Evolutionary conservation across 2,888 invertebrate species (phyloP).

Genomic region (Caradrina kadenii): DNA sequence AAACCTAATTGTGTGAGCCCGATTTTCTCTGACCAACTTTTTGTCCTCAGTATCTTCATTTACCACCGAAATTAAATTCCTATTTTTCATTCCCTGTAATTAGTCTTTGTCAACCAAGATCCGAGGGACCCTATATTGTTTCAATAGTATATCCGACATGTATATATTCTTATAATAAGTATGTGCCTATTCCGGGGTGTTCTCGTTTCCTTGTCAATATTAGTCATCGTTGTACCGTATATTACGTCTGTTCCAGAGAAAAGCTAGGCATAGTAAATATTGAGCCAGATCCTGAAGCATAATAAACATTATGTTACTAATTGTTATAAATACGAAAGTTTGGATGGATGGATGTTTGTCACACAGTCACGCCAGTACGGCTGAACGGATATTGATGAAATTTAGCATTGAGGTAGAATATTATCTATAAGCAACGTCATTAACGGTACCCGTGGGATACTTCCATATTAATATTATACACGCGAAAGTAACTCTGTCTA

Average conservation of each 20-base stretch:
- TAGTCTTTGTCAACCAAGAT: conserved; percentile 63
- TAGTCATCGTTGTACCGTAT: conserved; percentile 22
- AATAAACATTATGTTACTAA: conserved; percentile 5
- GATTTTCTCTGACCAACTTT: background rate
- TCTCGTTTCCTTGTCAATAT: conserved; percentile 53
- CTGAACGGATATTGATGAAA: too few species aligned
- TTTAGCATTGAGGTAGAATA: too few species aligned
- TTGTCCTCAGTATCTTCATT: conserved; percentile 21
- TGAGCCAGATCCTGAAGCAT: conserved; percentile 18
- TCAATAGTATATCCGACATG: conserved; percentile 41
- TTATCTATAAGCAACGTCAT: too few species aligned
- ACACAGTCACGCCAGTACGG: too few species aligned
- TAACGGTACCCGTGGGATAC: too few species aligned
- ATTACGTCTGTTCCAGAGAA: conserved; percentile 25
- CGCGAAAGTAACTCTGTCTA: too few species aligned
- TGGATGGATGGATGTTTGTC: too few species aligned
- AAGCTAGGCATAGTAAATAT: conserved; percentile 51
- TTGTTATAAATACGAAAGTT: too few species aligned
- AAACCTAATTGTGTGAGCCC: too few species aligned
- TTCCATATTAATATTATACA: too few species aligned
- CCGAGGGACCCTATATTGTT: conserved; percentile 53
- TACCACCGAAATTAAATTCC: conserved; percentile 62
- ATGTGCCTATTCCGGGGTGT: conserved; percentile 2
- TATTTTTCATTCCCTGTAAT: conserved; percentile 66
- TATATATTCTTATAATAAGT: conserved; percentile 17